A percentile compares a stretch with the other conserved stretches of the same genome.
phyloP scores from a whole-genome alignment of 2,797 vertebrate genomes.

The Rallus crepitans region DNA sequence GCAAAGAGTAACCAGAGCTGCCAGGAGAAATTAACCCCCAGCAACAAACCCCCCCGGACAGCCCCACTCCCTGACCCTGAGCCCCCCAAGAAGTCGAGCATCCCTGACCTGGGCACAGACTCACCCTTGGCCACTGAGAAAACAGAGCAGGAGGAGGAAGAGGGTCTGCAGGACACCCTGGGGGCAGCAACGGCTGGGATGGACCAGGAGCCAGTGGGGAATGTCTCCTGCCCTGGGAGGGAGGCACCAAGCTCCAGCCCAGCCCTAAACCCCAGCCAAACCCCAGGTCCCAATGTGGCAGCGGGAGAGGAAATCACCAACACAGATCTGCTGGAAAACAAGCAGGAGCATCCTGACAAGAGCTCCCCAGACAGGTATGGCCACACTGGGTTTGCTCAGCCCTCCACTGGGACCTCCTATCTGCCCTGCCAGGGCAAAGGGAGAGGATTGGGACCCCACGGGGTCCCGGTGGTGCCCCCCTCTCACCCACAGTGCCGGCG shows the following conservation, averaged over 20 bases:
- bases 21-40: background rate
- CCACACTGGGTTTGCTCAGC: background rate
- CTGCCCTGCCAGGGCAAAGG: background rate
- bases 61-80: rapidly evolving
- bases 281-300: rapidly evolving
- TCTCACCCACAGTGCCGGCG: rapidly evolving
- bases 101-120: background rate
- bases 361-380: background rate
- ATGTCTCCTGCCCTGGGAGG: rapidly evolving
- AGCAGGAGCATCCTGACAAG: background rate
- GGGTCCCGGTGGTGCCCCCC: background rate
- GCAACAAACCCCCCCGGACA: background rate
- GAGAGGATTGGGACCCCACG: background rate
- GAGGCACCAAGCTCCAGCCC: background rate
- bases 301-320: background rate
- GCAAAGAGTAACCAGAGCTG: slow-evolving; percentile 1
- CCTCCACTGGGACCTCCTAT: background rate
- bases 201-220: background rate
- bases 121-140: background rate
- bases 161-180: background rate
- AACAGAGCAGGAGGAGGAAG: background rate
- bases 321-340: background rate
- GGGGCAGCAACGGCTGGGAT: background rate
- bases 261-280: background rate
- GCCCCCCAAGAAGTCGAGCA: background rate